Percentiles rank a stretch among this genome's conserved stretches.
phyloP scores from a whole-genome alignment of 53 echinoderm and acorn worm genomes.

The Echinometra lucunter region DNA sequence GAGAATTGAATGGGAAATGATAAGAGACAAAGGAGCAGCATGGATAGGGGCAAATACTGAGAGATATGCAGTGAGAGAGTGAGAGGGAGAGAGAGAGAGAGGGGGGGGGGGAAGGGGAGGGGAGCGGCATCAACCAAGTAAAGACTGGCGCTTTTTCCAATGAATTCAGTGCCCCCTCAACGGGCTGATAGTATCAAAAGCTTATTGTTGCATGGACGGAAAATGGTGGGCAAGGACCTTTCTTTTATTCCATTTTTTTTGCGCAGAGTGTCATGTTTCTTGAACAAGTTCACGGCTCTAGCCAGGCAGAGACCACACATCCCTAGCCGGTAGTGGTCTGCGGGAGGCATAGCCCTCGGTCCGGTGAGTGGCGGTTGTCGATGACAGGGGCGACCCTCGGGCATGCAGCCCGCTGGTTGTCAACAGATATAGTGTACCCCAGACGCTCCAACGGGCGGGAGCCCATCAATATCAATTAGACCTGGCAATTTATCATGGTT shows the following conservation, averaged over 20 bases:
- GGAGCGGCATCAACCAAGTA: too few relatives aligned
- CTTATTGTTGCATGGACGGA: too few relatives aligned
- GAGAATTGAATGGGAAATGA: too few relatives aligned
- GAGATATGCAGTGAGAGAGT: neutral
- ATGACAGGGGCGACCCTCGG: conserved; percentile 6
- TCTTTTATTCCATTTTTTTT: too few relatives aligned
- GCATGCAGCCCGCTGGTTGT: neutral
- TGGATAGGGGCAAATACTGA: too few relatives aligned
- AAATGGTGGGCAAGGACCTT: too few relatives aligned
- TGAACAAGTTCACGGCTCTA: neutral
- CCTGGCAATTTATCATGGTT: neutral
- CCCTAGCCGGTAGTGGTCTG: neutral
- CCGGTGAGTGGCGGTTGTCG: neutral
- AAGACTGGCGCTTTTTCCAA: too few relatives aligned
- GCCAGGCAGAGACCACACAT: conserved; percentile 1
- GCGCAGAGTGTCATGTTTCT: neutral
- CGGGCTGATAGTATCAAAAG: too few relatives aligned
- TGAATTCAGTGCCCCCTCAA: too few relatives aligned
- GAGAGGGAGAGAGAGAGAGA: neutral
- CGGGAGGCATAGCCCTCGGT: conserved; percentile 9
- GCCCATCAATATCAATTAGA: conserved; percentile 20
- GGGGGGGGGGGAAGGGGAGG: neutral
- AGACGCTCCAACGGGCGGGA: neutral
- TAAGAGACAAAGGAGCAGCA: too few relatives aligned
- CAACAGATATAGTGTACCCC: conserved; percentile 26